Conservation (phyloP, 1,140 invertebrate genomes). For the Periplaneta americana region DNA sequence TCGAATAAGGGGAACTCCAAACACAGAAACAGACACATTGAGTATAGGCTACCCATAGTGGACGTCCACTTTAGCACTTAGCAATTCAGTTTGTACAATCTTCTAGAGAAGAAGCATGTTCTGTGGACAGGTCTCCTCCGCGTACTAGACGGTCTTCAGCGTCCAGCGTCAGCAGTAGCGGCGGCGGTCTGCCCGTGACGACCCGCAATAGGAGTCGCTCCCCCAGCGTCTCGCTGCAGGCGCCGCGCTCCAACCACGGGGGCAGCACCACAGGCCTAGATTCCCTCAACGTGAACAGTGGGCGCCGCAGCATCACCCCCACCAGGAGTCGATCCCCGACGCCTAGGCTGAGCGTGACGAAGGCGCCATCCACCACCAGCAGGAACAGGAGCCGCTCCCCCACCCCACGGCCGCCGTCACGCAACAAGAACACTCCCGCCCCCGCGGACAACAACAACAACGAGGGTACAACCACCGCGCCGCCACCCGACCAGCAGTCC, state of each 20-base stretch:
- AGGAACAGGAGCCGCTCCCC: constrained; percentile 29
- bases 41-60: too few species aligned
- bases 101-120: too few species aligned
- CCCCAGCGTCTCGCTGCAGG: constrained; percentile 17
- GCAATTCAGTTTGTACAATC: too few species aligned
- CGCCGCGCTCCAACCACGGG: not conserved
- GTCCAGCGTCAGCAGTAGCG: constrained; percentile 43
- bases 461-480: not conserved
- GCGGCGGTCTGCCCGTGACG: constrained; percentile 23
- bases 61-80: too few species aligned
- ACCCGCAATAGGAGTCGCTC: constrained; percentile 29
- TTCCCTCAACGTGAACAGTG: not conserved
- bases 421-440: constrained; percentile 17
- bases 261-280: not conserved
- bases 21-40: too few species aligned
- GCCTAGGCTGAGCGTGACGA: not conserved
- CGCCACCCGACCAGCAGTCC: constrained; percentile 23
- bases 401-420: constrained; percentile 31
- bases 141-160: constrained; percentile 47
- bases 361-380: not conserved
- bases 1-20: too few species aligned
- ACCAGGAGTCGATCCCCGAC: not conserved
- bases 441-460: not conserved
- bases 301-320: not conserved
- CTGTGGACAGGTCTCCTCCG: constrained; percentile 49